Evolutionary conservation across 2,888 invertebrate genomes (phyloP).

Genomic region (Barypeithes pellucidus): DNA sequence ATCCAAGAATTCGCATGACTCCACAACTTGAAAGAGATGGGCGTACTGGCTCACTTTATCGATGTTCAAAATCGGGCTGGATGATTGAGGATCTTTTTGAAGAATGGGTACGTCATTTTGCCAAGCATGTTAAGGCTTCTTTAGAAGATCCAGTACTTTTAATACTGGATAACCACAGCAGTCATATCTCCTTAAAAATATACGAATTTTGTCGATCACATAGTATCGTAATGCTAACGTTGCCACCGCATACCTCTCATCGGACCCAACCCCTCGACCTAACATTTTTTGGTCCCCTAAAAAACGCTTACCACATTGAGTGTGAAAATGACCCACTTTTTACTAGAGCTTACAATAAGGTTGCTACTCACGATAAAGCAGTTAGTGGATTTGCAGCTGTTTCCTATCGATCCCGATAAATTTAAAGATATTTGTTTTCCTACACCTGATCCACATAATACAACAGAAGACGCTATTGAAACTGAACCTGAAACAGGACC

Average conservation of each 20-base stretch:
- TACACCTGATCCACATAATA: too few species aligned
- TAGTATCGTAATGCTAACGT: neutral
- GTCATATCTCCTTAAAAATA: too few species aligned
- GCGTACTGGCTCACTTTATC: too few species aligned
- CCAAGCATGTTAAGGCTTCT: too few species aligned
- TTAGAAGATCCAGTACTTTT: too few species aligned
- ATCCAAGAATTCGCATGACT: conserved; percentile 23
- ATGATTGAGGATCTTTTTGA: too few species aligned
- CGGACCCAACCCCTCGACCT: conserved; percentile 5
- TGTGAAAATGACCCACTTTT: neutral
- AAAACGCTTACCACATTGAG: conserved; percentile 4
- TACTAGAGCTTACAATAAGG: conserved; percentile 7
- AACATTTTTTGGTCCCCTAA: conserved; percentile 4
- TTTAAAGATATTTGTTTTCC: too few species aligned
- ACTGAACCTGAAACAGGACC: neutral
- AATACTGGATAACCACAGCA: too few species aligned
- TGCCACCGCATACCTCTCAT: neutral
- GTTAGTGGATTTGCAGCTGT: conserved; percentile 4
- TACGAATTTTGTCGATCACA: too few species aligned
- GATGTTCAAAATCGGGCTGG: too few species aligned
- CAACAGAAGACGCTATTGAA: neutral
- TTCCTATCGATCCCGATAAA: conserved; percentile 11
- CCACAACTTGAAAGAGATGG: neutral
- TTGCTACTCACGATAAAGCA: conserved; percentile 15
- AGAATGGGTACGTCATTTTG: too few species aligned